Conservation (phyloP, 2,113 vertebrate genomes). For the Neodon shergylaensis region DNA sequence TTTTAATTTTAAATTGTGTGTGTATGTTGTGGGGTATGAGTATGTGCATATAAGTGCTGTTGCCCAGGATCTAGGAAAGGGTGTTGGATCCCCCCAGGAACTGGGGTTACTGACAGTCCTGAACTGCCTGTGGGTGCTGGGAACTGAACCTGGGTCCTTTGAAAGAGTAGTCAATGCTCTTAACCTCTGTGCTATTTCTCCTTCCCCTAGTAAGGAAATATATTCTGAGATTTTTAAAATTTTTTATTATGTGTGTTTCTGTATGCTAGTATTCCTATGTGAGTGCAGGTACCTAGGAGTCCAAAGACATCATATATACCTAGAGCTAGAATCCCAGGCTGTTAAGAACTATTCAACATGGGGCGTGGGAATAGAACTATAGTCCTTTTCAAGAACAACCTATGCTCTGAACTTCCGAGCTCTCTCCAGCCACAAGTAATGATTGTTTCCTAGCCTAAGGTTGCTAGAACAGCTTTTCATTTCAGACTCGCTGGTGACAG, state of each 20-base stretch:
- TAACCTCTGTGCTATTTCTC: not conserved
- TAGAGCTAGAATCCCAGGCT: not conserved
- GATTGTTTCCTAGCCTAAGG: too few species aligned
- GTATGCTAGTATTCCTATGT: not conserved
- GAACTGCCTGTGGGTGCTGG: not conserved
- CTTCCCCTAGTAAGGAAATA: not conserved
- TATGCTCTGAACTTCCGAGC: too few species aligned
- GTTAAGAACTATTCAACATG: not conserved
- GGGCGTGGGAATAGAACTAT: too few species aligned
- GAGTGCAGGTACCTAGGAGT: not conserved
- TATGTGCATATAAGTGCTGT: not conserved
- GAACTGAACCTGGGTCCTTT: not conserved
- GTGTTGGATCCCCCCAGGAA: not conserved
- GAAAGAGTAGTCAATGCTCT: not conserved
- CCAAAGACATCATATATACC: not conserved
- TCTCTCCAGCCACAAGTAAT: too few species aligned
- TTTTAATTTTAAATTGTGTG: not conserved
- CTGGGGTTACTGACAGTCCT: not conserved
- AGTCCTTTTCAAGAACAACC: too few species aligned
- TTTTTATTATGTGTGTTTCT: not conserved
- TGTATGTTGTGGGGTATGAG: not conserved
- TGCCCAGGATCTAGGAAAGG: not conserved
- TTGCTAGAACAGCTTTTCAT: too few species aligned
- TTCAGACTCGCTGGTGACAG: too few species aligned
- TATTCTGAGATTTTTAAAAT: not conserved